Evolutionary conservation across 1,140 invertebrate species (phyloP).

Genomic region (Bilobella aurantiaca): DNA sequence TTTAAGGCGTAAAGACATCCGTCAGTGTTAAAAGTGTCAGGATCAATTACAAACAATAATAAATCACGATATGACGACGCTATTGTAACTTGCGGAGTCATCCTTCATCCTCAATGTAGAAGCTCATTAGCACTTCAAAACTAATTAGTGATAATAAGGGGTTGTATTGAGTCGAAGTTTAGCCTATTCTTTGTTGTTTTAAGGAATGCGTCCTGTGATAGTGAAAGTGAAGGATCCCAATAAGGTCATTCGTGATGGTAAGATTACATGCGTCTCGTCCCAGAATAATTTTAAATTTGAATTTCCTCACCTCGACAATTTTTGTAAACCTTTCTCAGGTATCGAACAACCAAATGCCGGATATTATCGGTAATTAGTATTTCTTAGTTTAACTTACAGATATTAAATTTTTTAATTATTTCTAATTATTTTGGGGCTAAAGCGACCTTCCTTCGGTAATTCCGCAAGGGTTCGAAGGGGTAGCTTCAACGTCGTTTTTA

Average conservation of each 20-base stretch:
- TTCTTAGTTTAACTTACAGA: neutral
- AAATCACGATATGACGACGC: no score
- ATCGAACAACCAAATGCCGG: constrained; percentile 11
- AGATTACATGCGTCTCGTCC: neutral
- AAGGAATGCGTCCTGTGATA: constrained; percentile 19
- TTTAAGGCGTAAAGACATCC: neutral
- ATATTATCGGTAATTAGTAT: constrained; percentile 14
- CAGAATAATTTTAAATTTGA: neutral
- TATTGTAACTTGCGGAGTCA: no score
- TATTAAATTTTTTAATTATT: neutral
- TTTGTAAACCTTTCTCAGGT: neutral
- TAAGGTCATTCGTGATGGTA: neutral
- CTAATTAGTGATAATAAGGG: neutral
- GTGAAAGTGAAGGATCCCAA: constrained; percentile 15
- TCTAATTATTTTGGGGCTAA: neutral
- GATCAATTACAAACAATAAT: no score
- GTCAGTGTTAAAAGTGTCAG: no score
- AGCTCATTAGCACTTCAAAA: neutral
- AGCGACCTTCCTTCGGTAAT: constrained; percentile 21
- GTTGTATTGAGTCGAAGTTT: neutral
- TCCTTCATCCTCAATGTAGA: no score
- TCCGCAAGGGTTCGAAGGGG: constrained; percentile 27
- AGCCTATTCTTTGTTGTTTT: constrained; percentile 3
- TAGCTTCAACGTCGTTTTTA: constrained; percentile 23
- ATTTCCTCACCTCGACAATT: neutral